phyloP scores from a whole-genome alignment of 2,888 invertebrate genomes.

The Anoplius nigerrimus region DNA sequence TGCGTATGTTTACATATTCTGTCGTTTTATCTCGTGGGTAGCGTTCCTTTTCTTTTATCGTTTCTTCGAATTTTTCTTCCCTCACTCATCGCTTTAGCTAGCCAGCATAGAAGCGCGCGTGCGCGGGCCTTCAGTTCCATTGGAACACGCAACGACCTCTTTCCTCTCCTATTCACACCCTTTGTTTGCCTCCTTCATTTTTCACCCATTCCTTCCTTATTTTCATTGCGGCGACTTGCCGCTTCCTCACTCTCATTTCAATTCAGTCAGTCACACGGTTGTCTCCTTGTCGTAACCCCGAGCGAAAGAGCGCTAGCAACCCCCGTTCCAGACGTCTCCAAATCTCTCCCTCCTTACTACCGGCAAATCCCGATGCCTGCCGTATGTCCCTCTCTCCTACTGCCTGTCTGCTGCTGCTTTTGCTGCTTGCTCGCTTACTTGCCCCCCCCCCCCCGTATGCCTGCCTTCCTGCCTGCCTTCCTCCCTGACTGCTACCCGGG shows the following conservation, averaged over 20 bases:
- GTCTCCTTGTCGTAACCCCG: slow-evolving; percentile 50
- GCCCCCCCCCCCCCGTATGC: no score
- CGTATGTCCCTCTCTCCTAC: slow-evolving; percentile 20
- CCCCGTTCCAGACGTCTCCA: slow-evolving; percentile 51
- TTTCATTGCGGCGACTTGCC: background rate
- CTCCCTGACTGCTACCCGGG: background rate
- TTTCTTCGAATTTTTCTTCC: no score
- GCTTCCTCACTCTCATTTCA: background rate
- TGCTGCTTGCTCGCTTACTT: background rate
- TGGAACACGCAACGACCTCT: background rate
- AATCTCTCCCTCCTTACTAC: slow-evolving; percentile 45
- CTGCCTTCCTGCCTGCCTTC: no score
- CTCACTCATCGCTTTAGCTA: no score
- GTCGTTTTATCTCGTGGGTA: no score
- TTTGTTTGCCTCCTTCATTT: slow-evolving; percentile 7
- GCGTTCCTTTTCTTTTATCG: no score
- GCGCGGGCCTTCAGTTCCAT: background rate
- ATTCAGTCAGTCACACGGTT: background rate
- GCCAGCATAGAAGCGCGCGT: background rate
- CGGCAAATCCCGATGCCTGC: no score
- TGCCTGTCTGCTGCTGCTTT: no score
- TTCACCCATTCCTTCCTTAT: background rate
- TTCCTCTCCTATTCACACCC: slow-evolving; percentile 15
- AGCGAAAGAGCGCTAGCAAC: slow-evolving; percentile 48
- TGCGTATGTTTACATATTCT: no score